Conservation (phyloP, 2,888 invertebrate genomes). For the Germaria angustata region DNA sequence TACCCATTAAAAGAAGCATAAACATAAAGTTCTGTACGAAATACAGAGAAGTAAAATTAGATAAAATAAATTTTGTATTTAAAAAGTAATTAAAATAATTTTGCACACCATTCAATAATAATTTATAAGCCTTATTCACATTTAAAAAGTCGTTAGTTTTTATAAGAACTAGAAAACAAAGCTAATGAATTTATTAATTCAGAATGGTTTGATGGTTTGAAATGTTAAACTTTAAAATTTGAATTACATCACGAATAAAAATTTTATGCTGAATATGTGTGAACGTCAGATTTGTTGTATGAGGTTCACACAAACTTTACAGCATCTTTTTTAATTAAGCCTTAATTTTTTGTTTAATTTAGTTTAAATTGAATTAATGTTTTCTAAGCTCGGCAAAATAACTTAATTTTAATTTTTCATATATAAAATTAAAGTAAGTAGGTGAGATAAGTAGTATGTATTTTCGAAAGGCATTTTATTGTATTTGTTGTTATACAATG, state of each 20-base stretch:
- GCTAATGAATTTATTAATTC: background rate
- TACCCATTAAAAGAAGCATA: background rate
- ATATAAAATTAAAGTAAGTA: conserved; percentile 30
- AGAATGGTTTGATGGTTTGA: background rate
- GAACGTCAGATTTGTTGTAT: too few species aligned
- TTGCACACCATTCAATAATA: background rate
- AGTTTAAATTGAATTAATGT: background rate
- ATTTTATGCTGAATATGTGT: too few species aligned
- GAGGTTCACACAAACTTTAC: too few species aligned
- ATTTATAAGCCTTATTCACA: too few species aligned
- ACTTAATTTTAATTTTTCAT: conserved; percentile 5
- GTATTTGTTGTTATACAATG: background rate
- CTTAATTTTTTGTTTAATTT: background rate
- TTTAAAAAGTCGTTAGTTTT: background rate
- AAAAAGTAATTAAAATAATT: background rate
- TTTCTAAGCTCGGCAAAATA: background rate
- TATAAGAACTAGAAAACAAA: background rate
- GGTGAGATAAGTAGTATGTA: background rate
- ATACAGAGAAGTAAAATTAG: background rate
- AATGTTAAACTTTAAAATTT: background rate
- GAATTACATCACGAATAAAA: too few species aligned
- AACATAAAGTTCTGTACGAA: background rate
- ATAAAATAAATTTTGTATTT: background rate
- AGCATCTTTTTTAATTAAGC: background rate
- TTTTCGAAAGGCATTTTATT: conserved; percentile 37